Evolutionary conservation across 2,888 invertebrate species (phyloP), one percentile per base, ranked within the genome.

Genomic region (Rosalia funebris): DNA sequence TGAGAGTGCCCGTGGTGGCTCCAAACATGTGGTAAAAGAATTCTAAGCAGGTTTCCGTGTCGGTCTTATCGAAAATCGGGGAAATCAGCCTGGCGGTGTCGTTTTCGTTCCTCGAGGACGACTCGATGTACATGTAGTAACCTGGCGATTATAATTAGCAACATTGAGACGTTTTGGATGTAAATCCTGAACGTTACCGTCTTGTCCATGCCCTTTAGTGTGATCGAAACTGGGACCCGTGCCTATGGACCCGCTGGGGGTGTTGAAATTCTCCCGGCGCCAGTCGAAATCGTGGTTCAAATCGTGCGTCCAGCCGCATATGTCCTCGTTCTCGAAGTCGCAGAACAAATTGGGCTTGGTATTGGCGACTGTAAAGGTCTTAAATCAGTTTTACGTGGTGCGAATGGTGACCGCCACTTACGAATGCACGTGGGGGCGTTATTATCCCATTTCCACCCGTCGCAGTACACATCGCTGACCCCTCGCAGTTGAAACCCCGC

Each of bases 21-120:
- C 93, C 93, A 75, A 84, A 91, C 92, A 93, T 93, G 76, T 92
- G 91, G 74, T 92, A 93, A 82, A 86, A 91, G 74, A 91, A 89
- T 0, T 85, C 82, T 65, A 92, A 89, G 77, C 89, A 90, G 0
- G 67, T 53, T 9, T 66, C 66, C 5, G 54, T 56, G 3, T 57
- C 54, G n/a, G 62, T 62, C 59, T 66, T 71, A 12, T 73, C 66
- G 75, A 87, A 92, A 0, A 91, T 81, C 0, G 93, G 93, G 0
- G 93, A 93, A 5, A 90, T 80, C 0, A 93, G 83, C 0, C 91
- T 86, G 0, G 94, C 91, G 0, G 87, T 87, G 62, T 91, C 89
- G 69, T 91, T 89, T 39, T 82, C 82, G 10, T 82, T 70, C 10
- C 86, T 82, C 0, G 86, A 84, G 0, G 91, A 87, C 11, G 92